Evolutionary conservation across 2,888 invertebrate genomes (phyloP).

Genomic region (Xanthorhoe designata): DNA sequence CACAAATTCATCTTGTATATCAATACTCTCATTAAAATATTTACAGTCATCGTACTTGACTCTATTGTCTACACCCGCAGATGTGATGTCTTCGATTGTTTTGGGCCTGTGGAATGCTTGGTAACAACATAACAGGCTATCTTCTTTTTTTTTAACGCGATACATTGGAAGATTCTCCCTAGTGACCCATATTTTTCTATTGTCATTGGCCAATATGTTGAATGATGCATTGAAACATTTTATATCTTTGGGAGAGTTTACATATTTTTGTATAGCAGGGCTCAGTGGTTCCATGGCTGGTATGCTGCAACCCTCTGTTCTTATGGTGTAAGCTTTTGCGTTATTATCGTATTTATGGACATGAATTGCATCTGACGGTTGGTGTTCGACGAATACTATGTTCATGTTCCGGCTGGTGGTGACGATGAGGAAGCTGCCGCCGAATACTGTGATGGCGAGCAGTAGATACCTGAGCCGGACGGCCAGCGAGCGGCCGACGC

Average conservation of each 20-base stretch:
- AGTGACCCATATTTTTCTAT: constrained; percentile 80
- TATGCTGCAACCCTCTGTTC: constrained; percentile 87
- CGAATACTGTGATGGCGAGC: constrained; percentile 49
- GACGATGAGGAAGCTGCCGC: constrained; percentile 52
- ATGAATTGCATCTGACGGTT: constrained; percentile 15
- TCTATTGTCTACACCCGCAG: constrained; percentile 60
- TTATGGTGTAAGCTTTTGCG: constrained; percentile 67
- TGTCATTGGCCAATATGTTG: constrained; percentile 79
- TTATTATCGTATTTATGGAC: constrained; percentile 29
- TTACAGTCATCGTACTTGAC: constrained; percentile 73
- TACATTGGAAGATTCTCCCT: constrained; percentile 72
- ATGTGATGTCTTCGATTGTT: constrained; percentile 35
- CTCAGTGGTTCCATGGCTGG: constrained; percentile 86
- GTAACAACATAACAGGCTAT: constrained; percentile 84
- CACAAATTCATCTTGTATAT: constrained; percentile 86
- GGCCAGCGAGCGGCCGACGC: constrained; percentile 32
- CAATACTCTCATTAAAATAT: constrained; percentile 65
- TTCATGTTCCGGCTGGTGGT: constrained; percentile 22
- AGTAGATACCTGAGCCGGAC: constrained; percentile 54
- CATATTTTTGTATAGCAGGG: constrained; percentile 64
- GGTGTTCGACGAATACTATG: constrained; percentile 22
- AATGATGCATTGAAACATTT: constrained; percentile 26
- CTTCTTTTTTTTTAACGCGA: constrained; percentile 64
- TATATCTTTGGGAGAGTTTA: constrained; percentile 27
- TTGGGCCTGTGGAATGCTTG: constrained; percentile 63